phyloP scores from a whole-genome alignment of 1,140 invertebrate species.

The Ectropis grisescens region DNA sequence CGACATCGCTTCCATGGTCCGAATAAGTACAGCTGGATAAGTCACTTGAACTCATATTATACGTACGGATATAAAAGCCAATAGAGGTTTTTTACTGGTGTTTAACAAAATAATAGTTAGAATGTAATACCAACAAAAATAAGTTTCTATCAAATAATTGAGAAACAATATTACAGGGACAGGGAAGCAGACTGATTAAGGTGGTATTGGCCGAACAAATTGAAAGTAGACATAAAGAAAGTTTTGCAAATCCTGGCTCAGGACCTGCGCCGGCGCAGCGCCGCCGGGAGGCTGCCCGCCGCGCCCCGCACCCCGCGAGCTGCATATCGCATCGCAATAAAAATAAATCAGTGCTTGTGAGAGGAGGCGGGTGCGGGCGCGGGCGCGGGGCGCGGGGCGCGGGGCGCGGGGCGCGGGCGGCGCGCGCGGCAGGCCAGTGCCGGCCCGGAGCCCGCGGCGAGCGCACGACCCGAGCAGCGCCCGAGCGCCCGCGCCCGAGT shows the following conservation, averaged over 20 bases:
- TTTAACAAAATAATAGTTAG: too few relatives aligned
- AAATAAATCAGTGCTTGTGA: slow-evolving; percentile 1
- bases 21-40: too few relatives aligned
- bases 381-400: not conserved
- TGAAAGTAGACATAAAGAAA: too few relatives aligned
- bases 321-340: slow-evolving; percentile 1
- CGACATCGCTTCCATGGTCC: too few relatives aligned
- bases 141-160: too few relatives aligned
- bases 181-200: too few relatives aligned
- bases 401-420: not conserved
- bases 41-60: too few relatives aligned
- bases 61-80: too few relatives aligned
- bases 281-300: slow-evolving; percentile 5
- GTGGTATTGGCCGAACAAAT: slow-evolving; percentile 7
- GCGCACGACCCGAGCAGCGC: slow-evolving; percentile 1
- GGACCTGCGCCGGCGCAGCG: slow-evolving; percentile 4
- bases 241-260: slow-evolving; percentile 2
- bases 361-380: slow-evolving; percentile 2
- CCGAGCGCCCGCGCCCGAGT: slow-evolving; percentile 3
- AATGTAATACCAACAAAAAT: too few relatives aligned
- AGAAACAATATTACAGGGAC: too few relatives aligned
- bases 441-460: not conserved
- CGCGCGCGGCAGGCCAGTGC: not conserved
- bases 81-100: too few relatives aligned
- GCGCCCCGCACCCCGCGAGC: slow-evolving; percentile 1